These are phyloP conservation scores for Pachymerium ferrugineum DNA, from an alignment of 2,888 invertebrate genomes.

Conservation along the genomic window DNA sequence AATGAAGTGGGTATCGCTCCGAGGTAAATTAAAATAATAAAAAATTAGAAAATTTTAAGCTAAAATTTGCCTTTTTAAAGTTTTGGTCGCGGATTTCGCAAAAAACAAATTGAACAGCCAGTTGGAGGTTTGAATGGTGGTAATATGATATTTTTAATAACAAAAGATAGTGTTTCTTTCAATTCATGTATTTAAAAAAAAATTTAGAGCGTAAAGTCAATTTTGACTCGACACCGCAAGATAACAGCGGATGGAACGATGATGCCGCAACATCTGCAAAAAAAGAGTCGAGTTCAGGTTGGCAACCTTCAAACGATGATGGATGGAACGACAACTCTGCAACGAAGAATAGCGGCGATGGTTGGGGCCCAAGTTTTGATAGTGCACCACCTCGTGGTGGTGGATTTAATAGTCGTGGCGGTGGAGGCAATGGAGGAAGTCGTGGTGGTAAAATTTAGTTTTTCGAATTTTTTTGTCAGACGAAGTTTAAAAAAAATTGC, in stretches of 20 bases:
- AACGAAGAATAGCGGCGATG: neutral
- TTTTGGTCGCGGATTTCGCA: neutral
- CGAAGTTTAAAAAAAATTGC: neutral
- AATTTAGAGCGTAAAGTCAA: too few relatives aligned
- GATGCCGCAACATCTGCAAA: neutral
- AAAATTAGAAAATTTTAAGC: neutral
- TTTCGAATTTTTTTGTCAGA: neutral
- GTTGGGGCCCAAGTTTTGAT: neutral
- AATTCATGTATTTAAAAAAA: too few relatives aligned
- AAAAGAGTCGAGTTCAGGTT: too few relatives aligned
- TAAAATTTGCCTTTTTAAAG: neutral
- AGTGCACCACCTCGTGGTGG: neutral
- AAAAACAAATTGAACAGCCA: neutral
- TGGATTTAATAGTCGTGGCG: neutral
- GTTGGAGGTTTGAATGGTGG: neutral
- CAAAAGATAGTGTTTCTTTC: too few relatives aligned
- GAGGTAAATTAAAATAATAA: neutral
- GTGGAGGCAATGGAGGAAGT: neutral
- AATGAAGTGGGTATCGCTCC: neutral
- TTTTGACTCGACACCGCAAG: too few relatives aligned
- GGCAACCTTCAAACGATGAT: too few relatives aligned
- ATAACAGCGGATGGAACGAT: neutral
- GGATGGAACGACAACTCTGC: neutral
- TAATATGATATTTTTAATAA: neutral
- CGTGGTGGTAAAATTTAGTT: neutral